Percentiles rank a stretch among this genome's conserved stretches.
phyloP scores from a whole-genome alignment of 1,140 invertebrate genomes.

The Saccostrea glomerata region DNA sequence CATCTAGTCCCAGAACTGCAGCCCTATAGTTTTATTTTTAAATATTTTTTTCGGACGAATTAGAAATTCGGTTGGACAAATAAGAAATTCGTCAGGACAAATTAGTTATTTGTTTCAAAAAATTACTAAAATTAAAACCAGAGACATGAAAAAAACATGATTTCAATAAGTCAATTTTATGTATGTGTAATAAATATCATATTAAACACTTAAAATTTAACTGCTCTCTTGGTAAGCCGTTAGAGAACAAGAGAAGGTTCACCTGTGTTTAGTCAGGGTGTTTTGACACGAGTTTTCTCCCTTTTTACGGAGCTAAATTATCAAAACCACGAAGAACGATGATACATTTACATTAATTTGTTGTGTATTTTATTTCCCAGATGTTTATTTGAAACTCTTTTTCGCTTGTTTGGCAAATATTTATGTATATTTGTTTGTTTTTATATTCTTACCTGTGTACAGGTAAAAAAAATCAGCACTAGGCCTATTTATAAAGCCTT shows the following conservation, averaged over 20 bases:
- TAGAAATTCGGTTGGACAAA: too few species aligned
- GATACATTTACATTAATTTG: neutral
- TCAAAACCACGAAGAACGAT: neutral
- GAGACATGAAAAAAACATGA: neutral
- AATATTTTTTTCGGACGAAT: too few species aligned
- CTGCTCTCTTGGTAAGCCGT: neutral
- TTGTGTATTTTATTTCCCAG: neutral
- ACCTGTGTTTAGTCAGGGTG: neutral
- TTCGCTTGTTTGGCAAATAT: too few species aligned
- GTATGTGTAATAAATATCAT: neutral
- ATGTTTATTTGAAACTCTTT: neutral
- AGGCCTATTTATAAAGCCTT: neutral
- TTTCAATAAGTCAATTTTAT: neutral
- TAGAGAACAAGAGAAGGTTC: neutral
- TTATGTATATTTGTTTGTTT: neutral
- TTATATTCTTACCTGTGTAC: neutral
- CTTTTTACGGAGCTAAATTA: neutral
- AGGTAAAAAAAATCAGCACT: neutral
- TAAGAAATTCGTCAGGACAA: too few species aligned
- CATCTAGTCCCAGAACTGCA: too few species aligned
- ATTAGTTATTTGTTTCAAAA: neutral
- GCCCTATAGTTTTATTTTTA: too few species aligned
- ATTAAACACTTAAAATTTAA: neutral
- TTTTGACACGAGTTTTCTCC: neutral
- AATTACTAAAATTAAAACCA: neutral